Evolutionary conservation across 2,888 invertebrate genomes (phyloP), one percentile per base, ranked within the genome.

Genomic region (Nomada hirtipes): DNA sequence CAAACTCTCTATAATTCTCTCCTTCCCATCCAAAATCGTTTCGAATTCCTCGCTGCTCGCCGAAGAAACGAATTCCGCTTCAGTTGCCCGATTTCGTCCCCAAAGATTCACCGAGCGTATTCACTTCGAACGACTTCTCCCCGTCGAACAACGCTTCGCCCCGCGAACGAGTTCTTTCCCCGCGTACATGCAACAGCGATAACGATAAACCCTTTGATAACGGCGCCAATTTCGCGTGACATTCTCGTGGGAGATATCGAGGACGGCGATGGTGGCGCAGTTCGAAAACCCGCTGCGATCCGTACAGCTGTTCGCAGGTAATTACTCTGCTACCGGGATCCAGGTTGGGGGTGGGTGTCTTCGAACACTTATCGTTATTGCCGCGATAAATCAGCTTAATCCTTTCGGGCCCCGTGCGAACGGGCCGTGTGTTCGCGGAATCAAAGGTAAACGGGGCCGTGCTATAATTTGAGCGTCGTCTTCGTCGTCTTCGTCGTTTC

Each of bases 121-220:
- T 72, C 76, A 67, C 79, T 80, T 4, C 74, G 79, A 87, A 79
- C 65, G 80, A 82, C 29, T 70, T 75, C 29, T 29, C 61, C 69
- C 67, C 76, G 59, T 71, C 76, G 76, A 76, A 76, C 74, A 73
- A 77, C 70, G 75, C 72, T 42, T 23, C n/a, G 15, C 23, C 2
- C 20, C 29, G 26, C 20, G 20, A 10, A 13, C 20, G 57, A 57
- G 13, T 20, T 77, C 86, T 89, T 84, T 89, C 85, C 84, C 72
- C 77, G 78, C 70, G 75, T 75, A 60, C 76, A 79, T 47, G 59
- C 67, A 53, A 61, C 76, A 44, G 82, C 84, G 88, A 89, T 89
- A 85, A 87, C 84, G 86, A 87, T 88, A 89, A 90, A 85, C 83
- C 71, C 74, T 69, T 82, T 59, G 85, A 89, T 88, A 88, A 89